Evolutionary conservation across 1,140 invertebrate genomes (phyloP).

Genomic region (Bombus sylvicola): DNA sequence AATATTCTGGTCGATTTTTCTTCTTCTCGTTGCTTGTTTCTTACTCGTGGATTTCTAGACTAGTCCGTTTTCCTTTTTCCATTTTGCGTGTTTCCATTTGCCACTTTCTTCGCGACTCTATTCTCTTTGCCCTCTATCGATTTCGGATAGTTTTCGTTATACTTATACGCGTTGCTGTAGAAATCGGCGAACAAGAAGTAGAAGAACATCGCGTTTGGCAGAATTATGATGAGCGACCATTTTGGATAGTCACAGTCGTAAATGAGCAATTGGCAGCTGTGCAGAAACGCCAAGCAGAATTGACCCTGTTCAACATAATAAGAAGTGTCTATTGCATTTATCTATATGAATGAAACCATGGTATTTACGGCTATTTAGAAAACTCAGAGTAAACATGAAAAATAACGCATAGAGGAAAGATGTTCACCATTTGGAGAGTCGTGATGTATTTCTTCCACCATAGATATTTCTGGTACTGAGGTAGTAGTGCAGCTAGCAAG

Average conservation of each 20-base stretch:
- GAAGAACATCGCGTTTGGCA: constrained; percentile 92
- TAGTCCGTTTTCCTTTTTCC: constrained; percentile 61
- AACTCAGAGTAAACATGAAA: background rate
- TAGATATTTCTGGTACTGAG: constrained; percentile 88
- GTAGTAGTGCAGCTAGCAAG: constrained; percentile 89
- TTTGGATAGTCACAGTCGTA: constrained; percentile 93
- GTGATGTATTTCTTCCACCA: constrained; percentile 94
- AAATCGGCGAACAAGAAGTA: constrained; percentile 91
- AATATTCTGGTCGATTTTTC: background rate
- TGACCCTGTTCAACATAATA: constrained; percentile 85
- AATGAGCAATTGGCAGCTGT: constrained; percentile 91
- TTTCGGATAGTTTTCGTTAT: background rate
- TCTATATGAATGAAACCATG: background rate
- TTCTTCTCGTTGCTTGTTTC: background rate
- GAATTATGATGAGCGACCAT: constrained; percentile 87
- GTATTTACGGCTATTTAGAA: background rate
- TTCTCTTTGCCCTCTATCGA: constrained; percentile 34
- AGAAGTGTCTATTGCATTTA: background rate
- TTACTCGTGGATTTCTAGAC: background rate
- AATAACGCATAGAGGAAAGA: background rate
- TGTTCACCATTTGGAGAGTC: constrained; percentile 89
- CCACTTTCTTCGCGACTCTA: constrained; percentile 20
- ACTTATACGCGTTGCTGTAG: constrained; percentile 88
- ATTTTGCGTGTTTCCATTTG: constrained; percentile 37
- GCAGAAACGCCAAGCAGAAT: constrained; percentile 90